Conservation (phyloP, 1,140 invertebrate species). For the Drosophila ogumai region DNA sequence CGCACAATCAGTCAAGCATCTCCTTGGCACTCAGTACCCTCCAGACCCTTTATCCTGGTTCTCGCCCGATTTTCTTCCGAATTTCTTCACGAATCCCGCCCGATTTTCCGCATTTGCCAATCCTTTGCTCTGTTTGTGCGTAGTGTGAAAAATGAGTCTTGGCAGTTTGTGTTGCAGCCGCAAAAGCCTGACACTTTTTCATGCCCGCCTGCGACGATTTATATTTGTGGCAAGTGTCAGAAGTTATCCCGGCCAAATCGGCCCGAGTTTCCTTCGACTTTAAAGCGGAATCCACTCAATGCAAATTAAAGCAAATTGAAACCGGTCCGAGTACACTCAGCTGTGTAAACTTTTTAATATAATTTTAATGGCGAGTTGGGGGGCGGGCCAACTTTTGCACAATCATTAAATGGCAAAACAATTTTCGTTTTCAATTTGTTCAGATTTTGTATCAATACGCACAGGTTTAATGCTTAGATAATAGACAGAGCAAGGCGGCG, state of each 20-base stretch:
- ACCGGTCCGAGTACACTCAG: conserved; percentile 26
- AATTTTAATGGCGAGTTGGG: conserved; percentile 62
- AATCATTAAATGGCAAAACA: conserved; percentile 66
- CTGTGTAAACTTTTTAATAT: conserved; percentile 74
- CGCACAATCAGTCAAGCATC: conserved; percentile 77
- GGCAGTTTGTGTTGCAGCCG: conserved; percentile 69
- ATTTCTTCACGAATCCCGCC: background rate
- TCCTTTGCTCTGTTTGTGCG: conserved; percentile 29
- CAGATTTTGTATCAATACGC: conserved; percentile 74
- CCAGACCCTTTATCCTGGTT: background rate
- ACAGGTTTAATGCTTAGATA: conserved; percentile 72
- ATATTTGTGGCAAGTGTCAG: conserved; percentile 73
- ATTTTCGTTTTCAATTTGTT: conserved; percentile 77
- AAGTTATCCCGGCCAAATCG: conserved; percentile 47
- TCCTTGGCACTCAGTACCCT: background rate
- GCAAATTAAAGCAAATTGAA: conserved; percentile 54
- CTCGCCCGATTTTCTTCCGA: conserved; percentile 1
- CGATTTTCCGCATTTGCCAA: conserved; percentile 14
- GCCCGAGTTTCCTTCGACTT: conserved; percentile 19
- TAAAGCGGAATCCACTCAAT: conserved; percentile 55
- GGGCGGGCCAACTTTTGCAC: conserved; percentile 25
- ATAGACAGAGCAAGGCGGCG: conserved; percentile 55
- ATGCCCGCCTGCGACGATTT: conserved; percentile 75
- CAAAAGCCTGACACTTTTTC: conserved; percentile 74
- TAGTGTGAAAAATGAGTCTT: conserved; percentile 77